These are phyloP conservation scores for Malurus splendens DNA, from an alignment of 2,797 vertebrate species.

Conservation along the genomic window DNA sequence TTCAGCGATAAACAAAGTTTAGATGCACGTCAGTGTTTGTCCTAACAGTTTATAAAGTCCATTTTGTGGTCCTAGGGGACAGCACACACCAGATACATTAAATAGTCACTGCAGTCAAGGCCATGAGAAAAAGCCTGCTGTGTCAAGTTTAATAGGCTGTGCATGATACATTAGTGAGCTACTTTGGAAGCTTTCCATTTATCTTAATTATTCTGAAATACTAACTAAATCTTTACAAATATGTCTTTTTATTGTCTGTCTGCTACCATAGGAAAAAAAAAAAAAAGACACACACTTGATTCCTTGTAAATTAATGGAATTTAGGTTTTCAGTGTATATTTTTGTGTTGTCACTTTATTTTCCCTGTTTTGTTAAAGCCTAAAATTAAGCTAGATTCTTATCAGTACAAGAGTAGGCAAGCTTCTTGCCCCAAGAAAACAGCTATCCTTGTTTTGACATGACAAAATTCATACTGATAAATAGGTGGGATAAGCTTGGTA, in stretches of 20 bases:
- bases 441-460: neutral
- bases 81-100: slow-evolving; percentile 33
- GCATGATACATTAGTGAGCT: slow-evolving; percentile 3
- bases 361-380: neutral
- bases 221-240: slow-evolving; percentile 8
- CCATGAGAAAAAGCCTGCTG: slow-evolving; percentile 45
- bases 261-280: neutral
- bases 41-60: slow-evolving; percentile 62
- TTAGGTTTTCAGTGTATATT: neutral
- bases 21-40: slow-evolving; percentile 61
- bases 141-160: slow-evolving; percentile 40
- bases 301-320: neutral
- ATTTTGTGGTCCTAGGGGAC: slow-evolving; percentile 14
- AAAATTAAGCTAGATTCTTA: neutral
- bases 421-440: neutral
- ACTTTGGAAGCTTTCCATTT: slow-evolving; percentile 39
- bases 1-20: slow-evolving; percentile 65
- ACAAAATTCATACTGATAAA: neutral
- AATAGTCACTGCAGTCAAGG: slow-evolving; percentile 29
- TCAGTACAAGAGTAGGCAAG: neutral
- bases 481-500: neutral
- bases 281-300: neutral
- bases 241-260: neutral
- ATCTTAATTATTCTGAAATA: slow-evolving; percentile 51
- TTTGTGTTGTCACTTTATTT: neutral